Percentiles rank a stretch among this genome's conserved stretches.
Evolutionary conservation across 2,113 vertebrate species (phyloP).

Genomic region (Sialia sialis): DNA sequence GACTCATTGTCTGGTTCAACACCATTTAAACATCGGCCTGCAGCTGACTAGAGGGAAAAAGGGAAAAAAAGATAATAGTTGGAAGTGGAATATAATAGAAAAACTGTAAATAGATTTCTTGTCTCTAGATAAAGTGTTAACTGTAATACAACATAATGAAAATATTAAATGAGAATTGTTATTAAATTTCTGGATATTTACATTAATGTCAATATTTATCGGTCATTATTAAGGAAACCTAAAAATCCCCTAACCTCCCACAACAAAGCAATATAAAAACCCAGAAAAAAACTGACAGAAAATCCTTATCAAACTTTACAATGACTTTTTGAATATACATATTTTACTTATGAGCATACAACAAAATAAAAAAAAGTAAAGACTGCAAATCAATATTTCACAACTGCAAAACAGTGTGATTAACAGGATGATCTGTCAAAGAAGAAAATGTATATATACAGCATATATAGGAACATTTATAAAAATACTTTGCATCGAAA

Average conservation of each 20-base stretch:
- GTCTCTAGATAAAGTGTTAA: not conserved
- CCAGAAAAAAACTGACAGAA: not conserved
- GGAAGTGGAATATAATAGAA: not conserved
- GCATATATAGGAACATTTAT: not conserved
- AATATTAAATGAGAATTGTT: not conserved
- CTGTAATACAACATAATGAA: not conserved
- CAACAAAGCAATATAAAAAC: not conserved
- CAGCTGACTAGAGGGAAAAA: not conserved
- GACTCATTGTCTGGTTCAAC: not conserved
- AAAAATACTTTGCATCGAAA: not conserved
- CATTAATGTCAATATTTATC: not conserved
- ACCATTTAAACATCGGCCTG: not conserved
- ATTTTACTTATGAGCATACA: not conserved
- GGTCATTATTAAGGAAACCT: not conserved
- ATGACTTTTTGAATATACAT: not conserved
- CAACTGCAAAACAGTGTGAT: not conserved
- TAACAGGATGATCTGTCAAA: not conserved
- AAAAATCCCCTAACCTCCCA: not conserved
- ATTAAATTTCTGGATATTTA: not conserved
- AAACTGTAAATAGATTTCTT: not conserved
- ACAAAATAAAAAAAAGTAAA: not conserved
- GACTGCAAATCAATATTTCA: not conserved
- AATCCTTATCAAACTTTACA: not conserved
- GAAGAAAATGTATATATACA: not conserved
- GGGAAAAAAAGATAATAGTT: not conserved